phyloP scores from a whole-genome alignment of 2,113 vertebrate species.

The Empidonax alnorum region DNA sequence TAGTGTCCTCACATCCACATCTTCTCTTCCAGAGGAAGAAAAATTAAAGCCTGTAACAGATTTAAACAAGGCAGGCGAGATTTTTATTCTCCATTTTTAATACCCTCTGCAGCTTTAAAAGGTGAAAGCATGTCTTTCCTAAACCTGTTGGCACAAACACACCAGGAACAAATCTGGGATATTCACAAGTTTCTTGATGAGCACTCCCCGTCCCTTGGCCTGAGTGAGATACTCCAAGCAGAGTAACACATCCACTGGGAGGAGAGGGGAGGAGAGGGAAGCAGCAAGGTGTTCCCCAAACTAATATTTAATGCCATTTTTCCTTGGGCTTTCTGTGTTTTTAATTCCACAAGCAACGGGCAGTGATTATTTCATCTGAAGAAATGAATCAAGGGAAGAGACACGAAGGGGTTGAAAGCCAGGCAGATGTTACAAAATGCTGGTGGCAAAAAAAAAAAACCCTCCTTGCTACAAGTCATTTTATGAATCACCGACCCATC shows the following conservation, averaged over 20 bases:
- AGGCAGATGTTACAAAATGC: background rate
- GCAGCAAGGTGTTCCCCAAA: background rate
- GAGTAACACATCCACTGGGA: background rate
- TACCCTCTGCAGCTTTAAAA: background rate
- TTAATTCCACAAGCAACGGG: background rate
- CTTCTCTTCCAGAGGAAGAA: constrained; percentile 96
- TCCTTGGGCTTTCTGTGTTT: background rate
- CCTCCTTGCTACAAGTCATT: background rate
- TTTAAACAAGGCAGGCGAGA: background rate
- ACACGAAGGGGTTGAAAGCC: background rate
- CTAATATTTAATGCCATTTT: background rate
- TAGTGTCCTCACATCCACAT: constrained; percentile 96
- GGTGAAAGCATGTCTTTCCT: background rate
- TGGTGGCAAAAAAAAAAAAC: background rate
- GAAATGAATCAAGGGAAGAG: background rate
- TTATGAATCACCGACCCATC: background rate
- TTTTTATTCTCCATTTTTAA: background rate
- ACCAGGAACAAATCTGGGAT: background rate
- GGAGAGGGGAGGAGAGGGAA: background rate
- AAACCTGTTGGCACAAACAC: background rate
- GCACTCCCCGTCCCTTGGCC: background rate
- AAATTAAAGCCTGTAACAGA: constrained; percentile 91
- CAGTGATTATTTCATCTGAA: background rate
- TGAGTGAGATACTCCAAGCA: background rate
- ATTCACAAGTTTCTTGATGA: background rate